A percentile compares a stretch with the other conserved stretches of the same genome.
Evolutionary conservation across 2,797 vertebrate species (phyloP).

Genomic region (Sebastes umbrosus): DNA sequence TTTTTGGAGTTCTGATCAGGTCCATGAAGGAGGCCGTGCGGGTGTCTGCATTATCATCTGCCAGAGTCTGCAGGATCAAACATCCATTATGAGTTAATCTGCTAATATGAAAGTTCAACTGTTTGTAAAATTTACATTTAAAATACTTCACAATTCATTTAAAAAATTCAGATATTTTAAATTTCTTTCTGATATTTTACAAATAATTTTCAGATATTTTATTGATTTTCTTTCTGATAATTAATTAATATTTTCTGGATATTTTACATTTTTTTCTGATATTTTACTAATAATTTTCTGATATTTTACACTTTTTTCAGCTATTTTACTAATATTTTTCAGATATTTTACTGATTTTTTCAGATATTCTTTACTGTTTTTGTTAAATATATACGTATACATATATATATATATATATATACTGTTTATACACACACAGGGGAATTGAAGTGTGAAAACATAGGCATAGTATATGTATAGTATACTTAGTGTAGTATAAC

Average conservation of each 20-base stretch:
- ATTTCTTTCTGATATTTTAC: background rate
- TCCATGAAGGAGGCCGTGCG: slow-evolving; percentile 86
- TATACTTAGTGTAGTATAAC: no score
- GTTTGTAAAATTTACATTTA: background rate
- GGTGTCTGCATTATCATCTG: slow-evolving; percentile 77
- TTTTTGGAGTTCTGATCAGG: slow-evolving; percentile 90
- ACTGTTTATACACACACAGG: no score
- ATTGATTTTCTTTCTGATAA: background rate
- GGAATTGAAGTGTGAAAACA: background rate
- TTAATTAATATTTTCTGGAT: background rate
- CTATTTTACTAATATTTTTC: background rate
- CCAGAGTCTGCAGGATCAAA: slow-evolving; percentile 69
- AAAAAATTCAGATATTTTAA: no score
- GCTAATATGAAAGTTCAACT: background rate
- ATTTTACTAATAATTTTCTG: background rate
- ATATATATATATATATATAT: no score
- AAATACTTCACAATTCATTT: background rate
- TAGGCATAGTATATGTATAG: no score
- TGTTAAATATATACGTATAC: no score
- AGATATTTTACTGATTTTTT: background rate
- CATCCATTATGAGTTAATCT: background rate
- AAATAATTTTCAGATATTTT: background rate
- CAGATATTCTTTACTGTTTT: no score
- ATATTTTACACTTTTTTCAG: background rate
- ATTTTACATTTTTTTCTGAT: background rate